These are phyloP conservation scores for Eumacrocentrus americanus DNA, from an alignment of 2,888 invertebrate species.

Conservation along the genomic window DNA sequence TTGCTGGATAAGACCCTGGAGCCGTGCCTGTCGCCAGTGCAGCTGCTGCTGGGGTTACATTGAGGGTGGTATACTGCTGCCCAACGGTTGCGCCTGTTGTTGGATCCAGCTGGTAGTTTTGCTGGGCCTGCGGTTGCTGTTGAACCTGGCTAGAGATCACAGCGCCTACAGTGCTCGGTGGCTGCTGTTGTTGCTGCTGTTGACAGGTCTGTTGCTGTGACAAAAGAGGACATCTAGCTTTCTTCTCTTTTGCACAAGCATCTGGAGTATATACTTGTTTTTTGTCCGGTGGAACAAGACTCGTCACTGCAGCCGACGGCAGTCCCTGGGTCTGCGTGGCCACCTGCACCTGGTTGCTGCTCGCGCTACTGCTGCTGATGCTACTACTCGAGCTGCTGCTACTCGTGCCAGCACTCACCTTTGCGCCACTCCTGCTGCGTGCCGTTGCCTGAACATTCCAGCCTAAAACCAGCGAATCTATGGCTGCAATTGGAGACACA, in stretches of 20 bases:
- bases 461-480: conserved; percentile 3
- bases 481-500: neutral
- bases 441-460: conserved; percentile 16
- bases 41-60: conserved; percentile 44
- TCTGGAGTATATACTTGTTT: conserved; percentile 54
- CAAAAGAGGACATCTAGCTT: conserved; percentile 57
- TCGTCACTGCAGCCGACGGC: conserved; percentile 39
- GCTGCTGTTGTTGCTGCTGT: conserved; percentile 42
- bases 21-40: conserved; percentile 22
- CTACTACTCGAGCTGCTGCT: conserved; percentile 24
- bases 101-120: conserved; percentile 64
- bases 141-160: conserved; percentile 35
- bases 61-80: conserved; percentile 45
- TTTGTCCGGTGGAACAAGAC: conserved; percentile 45
- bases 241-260: conserved; percentile 57
- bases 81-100: conserved; percentile 55
- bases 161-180: conserved; percentile 38
- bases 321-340: conserved; percentile 69
- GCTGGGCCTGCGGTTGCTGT: conserved; percentile 46
- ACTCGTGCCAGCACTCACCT: conserved; percentile 19
- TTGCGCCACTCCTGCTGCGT: neutral
- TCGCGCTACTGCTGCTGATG: conserved; percentile 29
- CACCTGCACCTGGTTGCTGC: conserved; percentile 66
- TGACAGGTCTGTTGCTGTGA: conserved; percentile 45
- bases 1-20: conserved; percentile 13